A percentile compares a stretch with the other conserved stretches of the same genome.
phyloP scores from a whole-genome alignment of 2,113 vertebrate species.

The Regulus satrapa region DNA sequence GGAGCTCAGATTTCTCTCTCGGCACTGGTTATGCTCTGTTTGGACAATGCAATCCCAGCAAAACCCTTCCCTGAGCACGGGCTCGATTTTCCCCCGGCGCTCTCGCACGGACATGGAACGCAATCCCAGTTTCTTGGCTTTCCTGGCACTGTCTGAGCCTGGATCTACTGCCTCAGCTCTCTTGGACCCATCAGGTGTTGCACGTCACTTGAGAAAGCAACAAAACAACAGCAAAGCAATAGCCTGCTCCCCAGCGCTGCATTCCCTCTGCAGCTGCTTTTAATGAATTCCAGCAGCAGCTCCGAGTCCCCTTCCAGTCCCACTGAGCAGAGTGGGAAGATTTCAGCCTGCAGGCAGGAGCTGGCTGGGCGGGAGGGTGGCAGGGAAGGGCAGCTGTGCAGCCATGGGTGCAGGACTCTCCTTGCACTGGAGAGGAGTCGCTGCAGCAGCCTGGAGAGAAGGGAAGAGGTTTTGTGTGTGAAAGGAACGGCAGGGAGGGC shows the following conservation, averaged over 20 bases:
- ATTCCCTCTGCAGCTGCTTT: neutral
- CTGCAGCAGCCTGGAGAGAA: neutral
- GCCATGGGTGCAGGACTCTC: too few species aligned
- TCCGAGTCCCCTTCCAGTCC: neutral
- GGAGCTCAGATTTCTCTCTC: neutral
- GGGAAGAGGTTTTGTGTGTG: neutral
- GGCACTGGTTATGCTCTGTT: neutral
- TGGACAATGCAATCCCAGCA: neutral
- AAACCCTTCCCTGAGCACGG: neutral
- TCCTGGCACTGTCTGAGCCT: neutral
- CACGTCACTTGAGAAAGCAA: neutral
- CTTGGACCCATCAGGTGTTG: neutral
- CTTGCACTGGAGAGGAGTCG: neutral
- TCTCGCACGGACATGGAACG: neutral
- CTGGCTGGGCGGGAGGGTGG: neutral
- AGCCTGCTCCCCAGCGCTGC: neutral
- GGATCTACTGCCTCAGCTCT: neutral
- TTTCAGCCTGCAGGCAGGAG: neutral
- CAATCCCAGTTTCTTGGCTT: neutral
- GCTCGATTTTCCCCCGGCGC: neutral
- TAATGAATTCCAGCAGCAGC: slow-evolving; percentile 25
- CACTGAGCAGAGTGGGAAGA: neutral
- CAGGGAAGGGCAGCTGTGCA: neutral
- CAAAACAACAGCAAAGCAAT: neutral
- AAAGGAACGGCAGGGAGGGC: neutral